Conservation (phyloP, 2,113 vertebrate genomes). For the Malurus melanocephalus region DNA sequence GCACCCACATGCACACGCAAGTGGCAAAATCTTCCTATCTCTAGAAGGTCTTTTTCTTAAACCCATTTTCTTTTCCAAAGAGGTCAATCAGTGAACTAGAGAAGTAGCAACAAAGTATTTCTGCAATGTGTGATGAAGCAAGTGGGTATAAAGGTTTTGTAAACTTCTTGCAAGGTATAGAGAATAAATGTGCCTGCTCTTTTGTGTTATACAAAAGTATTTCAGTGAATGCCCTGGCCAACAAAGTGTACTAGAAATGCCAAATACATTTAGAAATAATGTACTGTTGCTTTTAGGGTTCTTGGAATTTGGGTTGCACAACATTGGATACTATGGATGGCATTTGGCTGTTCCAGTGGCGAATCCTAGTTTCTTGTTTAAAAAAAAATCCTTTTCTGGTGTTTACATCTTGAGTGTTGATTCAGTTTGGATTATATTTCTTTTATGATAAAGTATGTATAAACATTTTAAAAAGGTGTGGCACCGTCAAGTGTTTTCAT, state of each 20-base stretch:
- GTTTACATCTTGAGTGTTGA: slow-evolving; percentile 1
- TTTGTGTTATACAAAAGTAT: background rate
- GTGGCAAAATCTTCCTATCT: background rate
- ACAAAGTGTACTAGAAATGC: background rate
- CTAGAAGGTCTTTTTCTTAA: background rate
- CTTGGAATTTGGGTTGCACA: slow-evolving; percentile 48
- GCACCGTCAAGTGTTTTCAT: slow-evolving; percentile 68
- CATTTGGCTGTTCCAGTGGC: background rate
- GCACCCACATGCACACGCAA: accelerated
- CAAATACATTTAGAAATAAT: slow-evolving; percentile 25
- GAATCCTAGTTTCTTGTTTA: background rate
- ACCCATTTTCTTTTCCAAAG: background rate
- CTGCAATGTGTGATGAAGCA: background rate
- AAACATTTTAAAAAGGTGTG: slow-evolving; percentile 69
- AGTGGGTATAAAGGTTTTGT: background rate
- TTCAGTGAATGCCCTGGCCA: background rate
- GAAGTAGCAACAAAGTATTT: background rate
- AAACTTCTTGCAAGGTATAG: background rate
- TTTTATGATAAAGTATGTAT: slow-evolving; percentile 41
- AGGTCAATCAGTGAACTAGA: background rate
- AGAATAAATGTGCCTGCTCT: background rate
- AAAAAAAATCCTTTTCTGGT: background rate
- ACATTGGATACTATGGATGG: background rate
- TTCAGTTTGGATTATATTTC: slow-evolving; percentile 30
- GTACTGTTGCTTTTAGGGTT: background rate